These are phyloP conservation scores for Zelleria hepariella DNA, from an alignment of 2,888 invertebrate genomes.

Conservation along the genomic window DNA sequence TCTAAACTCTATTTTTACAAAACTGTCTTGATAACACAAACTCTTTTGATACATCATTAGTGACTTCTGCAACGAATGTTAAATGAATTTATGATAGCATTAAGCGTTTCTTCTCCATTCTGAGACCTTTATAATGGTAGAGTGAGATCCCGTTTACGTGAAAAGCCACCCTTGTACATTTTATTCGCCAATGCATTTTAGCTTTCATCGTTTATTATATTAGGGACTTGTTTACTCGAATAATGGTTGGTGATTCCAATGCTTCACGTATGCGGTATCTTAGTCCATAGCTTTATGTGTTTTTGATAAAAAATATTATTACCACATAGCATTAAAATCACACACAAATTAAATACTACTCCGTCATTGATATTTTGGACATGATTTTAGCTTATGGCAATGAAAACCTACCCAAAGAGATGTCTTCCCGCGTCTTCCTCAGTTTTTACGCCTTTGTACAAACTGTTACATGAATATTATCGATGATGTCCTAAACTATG, in stretches of 20 bases:
- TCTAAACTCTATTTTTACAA: constrained; percentile 7
- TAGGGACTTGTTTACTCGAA: too few relatives aligned
- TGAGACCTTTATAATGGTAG: background rate
- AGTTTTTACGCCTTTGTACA: constrained; percentile 22
- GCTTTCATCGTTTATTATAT: too few relatives aligned
- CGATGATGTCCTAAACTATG: background rate
- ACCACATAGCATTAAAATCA: background rate
- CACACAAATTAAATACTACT: background rate
- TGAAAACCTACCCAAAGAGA: background rate
- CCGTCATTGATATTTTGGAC: constrained; percentile 1
- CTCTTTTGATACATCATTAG: constrained; percentile 32
- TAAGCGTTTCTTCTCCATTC: background rate
- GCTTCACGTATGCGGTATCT: too few relatives aligned
- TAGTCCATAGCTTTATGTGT: constrained; percentile 1
- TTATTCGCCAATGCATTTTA: too few relatives aligned
- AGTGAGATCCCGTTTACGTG: too few relatives aligned
- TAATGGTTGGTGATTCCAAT: too few relatives aligned
- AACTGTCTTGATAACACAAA: constrained; percentile 10
- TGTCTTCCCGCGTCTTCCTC: constrained; percentile 64
- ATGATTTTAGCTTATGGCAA: too few relatives aligned
- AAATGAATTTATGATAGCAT: constrained; percentile 3
- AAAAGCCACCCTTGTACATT: too few relatives aligned
- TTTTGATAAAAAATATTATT: background rate
- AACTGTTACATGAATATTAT: background rate
- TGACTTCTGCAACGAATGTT: constrained; percentile 35